A percentile compares a stretch with the other conserved stretches of the same genome.
These are phyloP conservation scores for Cremastinae sp. DNA, from an alignment of 2,888 invertebrate genomes.

Conservation along the genomic window DNA sequence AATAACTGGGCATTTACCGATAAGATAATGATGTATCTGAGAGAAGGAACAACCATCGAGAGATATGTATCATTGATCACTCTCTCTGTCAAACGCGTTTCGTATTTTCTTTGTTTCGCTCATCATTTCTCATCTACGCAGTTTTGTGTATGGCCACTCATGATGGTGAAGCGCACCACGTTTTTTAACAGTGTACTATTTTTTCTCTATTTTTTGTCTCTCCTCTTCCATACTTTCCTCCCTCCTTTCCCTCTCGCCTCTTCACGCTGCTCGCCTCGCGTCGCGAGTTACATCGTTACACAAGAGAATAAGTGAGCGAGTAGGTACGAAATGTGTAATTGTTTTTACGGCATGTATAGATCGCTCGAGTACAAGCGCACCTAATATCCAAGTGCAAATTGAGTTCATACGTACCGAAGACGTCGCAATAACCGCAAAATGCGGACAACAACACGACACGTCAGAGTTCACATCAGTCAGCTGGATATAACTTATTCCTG, in stretches of 20 bases:
- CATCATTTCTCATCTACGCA: constrained; percentile 35
- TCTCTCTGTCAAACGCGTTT: neutral
- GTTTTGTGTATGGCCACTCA: neutral
- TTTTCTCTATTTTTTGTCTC: neutral
- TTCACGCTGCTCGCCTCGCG: neutral
- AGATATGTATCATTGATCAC: too few relatives aligned
- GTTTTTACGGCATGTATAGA: constrained; percentile 34
- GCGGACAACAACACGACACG: constrained; percentile 44
- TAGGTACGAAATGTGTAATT: constrained; percentile 37
- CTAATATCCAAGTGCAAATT: constrained; percentile 34
- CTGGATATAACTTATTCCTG: constrained; percentile 24
- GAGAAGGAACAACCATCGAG: constrained; percentile 18
- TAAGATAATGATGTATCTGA: constrained; percentile 4
- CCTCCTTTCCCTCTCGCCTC: too few relatives aligned
- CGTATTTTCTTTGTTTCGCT: constrained; percentile 2
- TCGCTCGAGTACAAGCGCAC: constrained; percentile 25
- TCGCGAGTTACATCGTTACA: constrained; percentile 36
- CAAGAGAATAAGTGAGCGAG: too few relatives aligned
- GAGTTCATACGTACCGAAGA: constrained; percentile 47
- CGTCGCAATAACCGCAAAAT: constrained; percentile 36
- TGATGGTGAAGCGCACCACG: neutral
- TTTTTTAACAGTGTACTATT: neutral
- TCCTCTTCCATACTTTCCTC: too few relatives aligned
- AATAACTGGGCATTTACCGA: neutral
- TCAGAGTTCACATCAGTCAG: constrained; percentile 55